These are phyloP conservation scores for Oplegnathus fasciatus DNA, from an alignment of 2,113 vertebrate genomes.

Conservation along the genomic window DNA sequence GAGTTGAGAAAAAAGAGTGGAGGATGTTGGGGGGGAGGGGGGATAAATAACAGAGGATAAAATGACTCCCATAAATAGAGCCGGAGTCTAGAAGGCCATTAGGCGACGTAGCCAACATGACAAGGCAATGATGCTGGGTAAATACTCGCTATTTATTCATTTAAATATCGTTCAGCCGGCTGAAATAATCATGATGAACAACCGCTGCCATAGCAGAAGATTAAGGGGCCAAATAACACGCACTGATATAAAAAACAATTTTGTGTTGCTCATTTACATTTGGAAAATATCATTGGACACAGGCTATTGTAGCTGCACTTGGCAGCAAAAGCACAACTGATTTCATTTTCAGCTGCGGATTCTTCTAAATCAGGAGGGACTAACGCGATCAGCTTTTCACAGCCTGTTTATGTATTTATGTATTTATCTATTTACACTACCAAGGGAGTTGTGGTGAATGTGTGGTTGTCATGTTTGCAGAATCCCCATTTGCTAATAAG, in stretches of 20 bases:
- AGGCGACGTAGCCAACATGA: conserved; percentile 88
- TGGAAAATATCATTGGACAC: conserved; percentile 71
- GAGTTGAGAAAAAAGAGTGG: conserved; percentile 77
- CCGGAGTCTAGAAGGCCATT: conserved; percentile 87
- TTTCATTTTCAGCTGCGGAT: conserved; percentile 74
- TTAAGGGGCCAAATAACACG: conserved; percentile 77
- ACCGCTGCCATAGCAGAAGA: conserved; percentile 64
- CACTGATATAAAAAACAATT: conserved; percentile 73
- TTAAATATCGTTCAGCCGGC: conserved; percentile 77
- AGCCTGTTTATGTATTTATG: conserved; percentile 82
- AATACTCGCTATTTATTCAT: conserved; percentile 93
- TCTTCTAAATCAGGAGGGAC: conserved; percentile 67
- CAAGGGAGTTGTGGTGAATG: conserved; percentile 67
- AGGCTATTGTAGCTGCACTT: conserved; percentile 46
- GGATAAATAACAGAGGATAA: conserved; percentile 94
- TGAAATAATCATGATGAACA: conserved; percentile 74
- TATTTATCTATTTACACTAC: conserved; percentile 83
- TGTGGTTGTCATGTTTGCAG: conserved; percentile 71
- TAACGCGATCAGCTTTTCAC: conserved; percentile 71
- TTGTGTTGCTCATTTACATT: conserved; percentile 68
- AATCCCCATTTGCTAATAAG: conserved; percentile 76
- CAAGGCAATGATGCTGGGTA: conserved; percentile 92
- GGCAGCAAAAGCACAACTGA: conserved; percentile 59
- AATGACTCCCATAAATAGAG: conserved; percentile 92
- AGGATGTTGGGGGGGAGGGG: conserved; percentile 74